Base-by-base conservation (phyloP, 2,113 vertebrate species). In the Scortum barcoo region DNA sequence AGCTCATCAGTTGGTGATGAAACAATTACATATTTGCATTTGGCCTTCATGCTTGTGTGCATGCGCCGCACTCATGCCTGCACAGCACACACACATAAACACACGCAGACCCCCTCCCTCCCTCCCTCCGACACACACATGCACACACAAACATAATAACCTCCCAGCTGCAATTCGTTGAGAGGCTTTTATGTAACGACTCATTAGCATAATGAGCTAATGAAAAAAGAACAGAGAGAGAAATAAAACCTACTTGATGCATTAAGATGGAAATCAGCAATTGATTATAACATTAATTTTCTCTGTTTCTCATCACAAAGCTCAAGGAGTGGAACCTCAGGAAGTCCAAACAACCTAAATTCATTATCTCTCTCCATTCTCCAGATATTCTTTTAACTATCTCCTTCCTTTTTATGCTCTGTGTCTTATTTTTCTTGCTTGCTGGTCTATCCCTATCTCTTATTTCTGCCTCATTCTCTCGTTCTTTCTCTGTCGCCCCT, bases 131-230 rank as follows among this genome's bases (percentile, higher is more conserved):
- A 58, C 28, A 68, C 33, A 72, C 17, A 46, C 20, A 57, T 19
- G 30, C 57, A n/a, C 4, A 28, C 40, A 72, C n/a, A 30, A 5
- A 48, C 1, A 20, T 13, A 76, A 86, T 48, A 67, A 57, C 63
- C 57, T 79, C 38, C 22, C 12, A 61, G 82, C 17, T 84, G 58
- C 50, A 63, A 50, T 84, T 86, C 66, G 83, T 65, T 67, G 44
- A 80, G 56, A 69, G 14, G 65, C 78, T 48, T 89, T 85, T 79
- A 83, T 89, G 79, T 63, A 67, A 79, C 20, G 30, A 22, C 69
- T 90, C 83, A 88, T 93, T 92, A 90, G 84, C 81, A 87, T 89
- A 90, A 93, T 79, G 80, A 88, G 78, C 72, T 73, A 83, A 86
- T 78, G 28, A 85, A 74, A 84, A 56, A 80, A 75, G 33, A 66